Conservation (phyloP, 2,888 invertebrate species). For the Gortyna flavago region DNA sequence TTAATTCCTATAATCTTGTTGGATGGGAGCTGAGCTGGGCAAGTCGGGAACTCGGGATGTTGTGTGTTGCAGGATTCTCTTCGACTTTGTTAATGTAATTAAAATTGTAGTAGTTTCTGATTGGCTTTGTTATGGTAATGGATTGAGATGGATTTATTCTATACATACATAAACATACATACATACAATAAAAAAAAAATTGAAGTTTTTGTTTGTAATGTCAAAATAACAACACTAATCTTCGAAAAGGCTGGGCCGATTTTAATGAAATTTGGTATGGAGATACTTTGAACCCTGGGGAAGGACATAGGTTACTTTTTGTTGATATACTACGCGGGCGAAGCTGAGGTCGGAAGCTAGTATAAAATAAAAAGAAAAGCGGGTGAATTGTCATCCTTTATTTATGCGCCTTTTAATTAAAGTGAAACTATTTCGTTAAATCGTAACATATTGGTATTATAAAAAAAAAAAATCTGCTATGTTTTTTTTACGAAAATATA, state of each 20-base stretch:
- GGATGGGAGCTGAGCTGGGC: constrained; percentile 58
- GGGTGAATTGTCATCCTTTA: neutral
- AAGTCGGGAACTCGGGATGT: constrained; percentile 24
- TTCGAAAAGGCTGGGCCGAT: no score
- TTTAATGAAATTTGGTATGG: no score
- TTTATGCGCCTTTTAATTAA: neutral
- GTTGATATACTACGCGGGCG: no score
- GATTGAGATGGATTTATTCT: neutral
- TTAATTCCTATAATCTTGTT: constrained; percentile 80
- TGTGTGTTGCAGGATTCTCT: constrained; percentile 27
- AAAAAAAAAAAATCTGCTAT: neutral
- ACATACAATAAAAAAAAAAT: no score
- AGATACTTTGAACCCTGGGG: no score
- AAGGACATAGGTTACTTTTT: no score
- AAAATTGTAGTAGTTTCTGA: constrained; percentile 42
- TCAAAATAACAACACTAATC: no score
- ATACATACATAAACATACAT: no score
- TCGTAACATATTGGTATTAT: no score
- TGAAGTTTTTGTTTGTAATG: no score
- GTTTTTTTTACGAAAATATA: no score
- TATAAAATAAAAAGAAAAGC: neutral
- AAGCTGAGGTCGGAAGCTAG: no score
- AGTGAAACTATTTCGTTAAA: neutral
- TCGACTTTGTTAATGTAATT: constrained; percentile 45
- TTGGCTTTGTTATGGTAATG: constrained; percentile 10